These are phyloP conservation scores for Lutjanus argentimaculatus DNA, from an alignment of 2,797 vertebrate species.

Conservation along the genomic window DNA sequence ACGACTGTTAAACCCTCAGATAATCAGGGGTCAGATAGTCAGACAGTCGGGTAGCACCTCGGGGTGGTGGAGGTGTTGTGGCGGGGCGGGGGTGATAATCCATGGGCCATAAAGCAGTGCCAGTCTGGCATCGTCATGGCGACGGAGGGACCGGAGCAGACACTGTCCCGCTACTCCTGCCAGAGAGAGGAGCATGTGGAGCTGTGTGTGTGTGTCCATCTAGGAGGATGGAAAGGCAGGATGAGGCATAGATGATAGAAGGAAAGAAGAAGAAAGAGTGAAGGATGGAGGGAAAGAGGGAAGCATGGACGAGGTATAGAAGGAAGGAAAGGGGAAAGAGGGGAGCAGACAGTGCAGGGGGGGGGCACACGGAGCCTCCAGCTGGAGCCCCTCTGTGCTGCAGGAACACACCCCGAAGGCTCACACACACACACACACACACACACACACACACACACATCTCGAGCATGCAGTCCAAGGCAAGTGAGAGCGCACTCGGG, in stretches of 20 bases:
- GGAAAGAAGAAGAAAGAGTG: background rate
- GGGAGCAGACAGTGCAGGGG: conserved; percentile 37
- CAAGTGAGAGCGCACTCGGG: conserved; percentile 35
- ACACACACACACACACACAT: conserved; percentile 16
- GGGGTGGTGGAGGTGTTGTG: conserved; percentile 22
- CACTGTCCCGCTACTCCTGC: conserved; percentile 52
- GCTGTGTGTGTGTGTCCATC: conserved; percentile 6
- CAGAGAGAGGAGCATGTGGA: conserved; percentile 25
- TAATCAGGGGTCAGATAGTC: conserved; percentile 8
- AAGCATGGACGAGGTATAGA: background rate
- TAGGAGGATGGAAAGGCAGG: background rate
- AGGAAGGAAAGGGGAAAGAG: background rate
- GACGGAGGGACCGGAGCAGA: conserved; percentile 55
- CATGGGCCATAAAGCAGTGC: conserved; percentile 59
- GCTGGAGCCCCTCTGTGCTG: conserved; percentile 71
- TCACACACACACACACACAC: conserved; percentile 21
- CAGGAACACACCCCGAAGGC: conserved; percentile 63
- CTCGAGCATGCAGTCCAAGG: conserved; percentile 29
- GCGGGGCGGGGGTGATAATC: conserved; percentile 35
- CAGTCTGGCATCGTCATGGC: conserved; percentile 69
- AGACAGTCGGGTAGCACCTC: conserved; percentile 21
- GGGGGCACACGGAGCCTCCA: conserved; percentile 57
- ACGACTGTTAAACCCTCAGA: background rate
- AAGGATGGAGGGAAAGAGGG: background rate
- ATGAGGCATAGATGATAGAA: background rate